phyloP scores from a whole-genome alignment of 2,113 vertebrate species.

The Neotragus pygmaeus region DNA sequence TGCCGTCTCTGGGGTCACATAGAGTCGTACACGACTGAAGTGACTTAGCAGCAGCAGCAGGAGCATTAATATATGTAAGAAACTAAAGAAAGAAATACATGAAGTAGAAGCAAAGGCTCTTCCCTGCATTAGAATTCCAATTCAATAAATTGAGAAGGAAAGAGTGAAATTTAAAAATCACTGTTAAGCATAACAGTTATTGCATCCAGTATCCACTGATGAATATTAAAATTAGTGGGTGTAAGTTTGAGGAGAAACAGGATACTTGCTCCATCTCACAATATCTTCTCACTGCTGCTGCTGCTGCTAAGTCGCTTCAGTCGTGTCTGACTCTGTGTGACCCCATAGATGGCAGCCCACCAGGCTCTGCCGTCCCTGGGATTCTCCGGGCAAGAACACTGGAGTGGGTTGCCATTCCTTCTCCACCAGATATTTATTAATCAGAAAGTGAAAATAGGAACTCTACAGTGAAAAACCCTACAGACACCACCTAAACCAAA shows the following conservation, averaged over 20 bases:
- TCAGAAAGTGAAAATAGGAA: neutral
- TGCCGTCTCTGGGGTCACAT: no score
- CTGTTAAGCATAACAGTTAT: neutral
- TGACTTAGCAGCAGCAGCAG: no score
- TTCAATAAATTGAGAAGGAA: neutral
- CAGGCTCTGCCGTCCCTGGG: no score
- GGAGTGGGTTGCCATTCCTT: no score
- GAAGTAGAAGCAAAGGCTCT: neutral
- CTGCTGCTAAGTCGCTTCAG: no score
- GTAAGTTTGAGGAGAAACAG: neutral
- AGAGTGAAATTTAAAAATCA: neutral
- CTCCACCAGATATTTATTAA: neutral
- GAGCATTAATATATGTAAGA: neutral
- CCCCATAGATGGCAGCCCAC: no score
- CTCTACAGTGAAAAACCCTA: neutral
- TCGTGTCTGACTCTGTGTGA: no score
- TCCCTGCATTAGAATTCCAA: neutral
- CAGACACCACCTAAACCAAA: neutral
- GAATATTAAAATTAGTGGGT: neutral
- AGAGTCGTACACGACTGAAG: no score
- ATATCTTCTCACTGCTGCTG: neutral
- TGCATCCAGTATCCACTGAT: neutral
- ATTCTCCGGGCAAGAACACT: no score
- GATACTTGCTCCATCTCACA: neutral
- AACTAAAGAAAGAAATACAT: neutral